Evolutionary conservation across 2,888 invertebrate species (phyloP).

Genomic region (Nipponacmea schrenckii): DNA sequence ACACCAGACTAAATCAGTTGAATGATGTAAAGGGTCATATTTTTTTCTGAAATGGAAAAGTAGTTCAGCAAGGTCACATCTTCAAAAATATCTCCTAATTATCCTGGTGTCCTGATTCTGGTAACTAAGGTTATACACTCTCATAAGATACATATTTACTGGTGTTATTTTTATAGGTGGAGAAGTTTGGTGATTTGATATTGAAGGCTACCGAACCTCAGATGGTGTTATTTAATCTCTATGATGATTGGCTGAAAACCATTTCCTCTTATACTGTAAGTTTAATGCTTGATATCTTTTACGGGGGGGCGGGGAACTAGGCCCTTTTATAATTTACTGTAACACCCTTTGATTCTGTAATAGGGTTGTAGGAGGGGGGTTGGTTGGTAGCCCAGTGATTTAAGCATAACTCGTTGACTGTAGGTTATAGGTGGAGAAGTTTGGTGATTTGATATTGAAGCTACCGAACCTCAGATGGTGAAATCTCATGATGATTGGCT

Average conservation of each 20-base stretch:
- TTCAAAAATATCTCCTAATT: no score
- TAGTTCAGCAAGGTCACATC: no score
- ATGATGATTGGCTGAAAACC: conserved; percentile 99
- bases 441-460: conserved; percentile 98
- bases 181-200: conserved; percentile 99
- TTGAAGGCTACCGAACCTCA: conserved; percentile 99
- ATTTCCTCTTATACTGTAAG: conserved; percentile 95
- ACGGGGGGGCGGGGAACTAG: no score
- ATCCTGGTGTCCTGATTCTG: no score
- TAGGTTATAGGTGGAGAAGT: conserved; percentile 88
- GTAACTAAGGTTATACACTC: neutral
- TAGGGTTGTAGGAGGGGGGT: no score
- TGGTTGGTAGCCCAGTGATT: no score
- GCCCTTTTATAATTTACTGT: no score
- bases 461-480: conserved; percentile 99
- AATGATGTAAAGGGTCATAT: no score
- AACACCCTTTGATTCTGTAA: no score
- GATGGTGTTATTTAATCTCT: conserved; percentile 99
- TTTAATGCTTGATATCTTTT: conserved; percentile 46
- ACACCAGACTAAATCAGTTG: no score
- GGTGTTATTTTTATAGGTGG: conserved; percentile 72
- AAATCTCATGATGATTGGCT: conserved; percentile 99
- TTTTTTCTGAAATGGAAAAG: no score
- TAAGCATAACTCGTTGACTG: no score
- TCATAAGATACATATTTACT: neutral